Base-by-base conservation (phyloP, 2,888 invertebrate genomes). In the Lottia scabra region DNA sequence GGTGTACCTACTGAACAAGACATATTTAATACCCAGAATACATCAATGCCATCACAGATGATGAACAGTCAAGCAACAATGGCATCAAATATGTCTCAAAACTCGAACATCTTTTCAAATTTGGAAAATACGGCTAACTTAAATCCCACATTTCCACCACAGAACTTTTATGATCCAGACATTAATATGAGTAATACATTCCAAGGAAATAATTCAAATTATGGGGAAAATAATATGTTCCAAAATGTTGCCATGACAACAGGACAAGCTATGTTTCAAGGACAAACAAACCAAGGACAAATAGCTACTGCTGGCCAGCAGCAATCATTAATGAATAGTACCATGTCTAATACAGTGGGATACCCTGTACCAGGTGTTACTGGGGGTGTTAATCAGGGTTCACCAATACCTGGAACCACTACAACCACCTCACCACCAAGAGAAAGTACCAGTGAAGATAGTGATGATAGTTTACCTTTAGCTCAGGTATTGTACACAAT, bases 371-470 rank as follows among this genome's bases (percentile, higher is more conserved):
- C 48, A 10, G 23, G 67, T 23, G 8, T 16, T 10, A 56, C 38
- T 12, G 19, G 44, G 8, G 48, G 19, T 6, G 26, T 23, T 27
- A 68, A 62, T 26, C 75, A 70, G 27, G 43, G 26, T 16, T 73
- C 65, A 62, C 69, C 69, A 45, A 67, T 73, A 8, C 27, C 64
- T 5, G 83, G 82, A n/a, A 82, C 81, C 30, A 81, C 83, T 30
- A 81, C 75, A 38, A 83, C 81, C n/a, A 80, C 83, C n/a, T 86
- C 83, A 92, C 94, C 72, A 88, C 91, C 84, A 92, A 92, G 87
- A 91, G 93, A 90, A 67, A 95, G 95, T 46, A 95, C 95, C 44
- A 95, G 95, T 89, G 95, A 95, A 89, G 95, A 95, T 88, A 95
- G 95, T 82, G 95, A 96, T 94, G 92, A 96, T 94, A 86, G 85